Base-by-base conservation (phyloP, 2,888 invertebrate species). In the Muschampia plurimacula region DNA sequence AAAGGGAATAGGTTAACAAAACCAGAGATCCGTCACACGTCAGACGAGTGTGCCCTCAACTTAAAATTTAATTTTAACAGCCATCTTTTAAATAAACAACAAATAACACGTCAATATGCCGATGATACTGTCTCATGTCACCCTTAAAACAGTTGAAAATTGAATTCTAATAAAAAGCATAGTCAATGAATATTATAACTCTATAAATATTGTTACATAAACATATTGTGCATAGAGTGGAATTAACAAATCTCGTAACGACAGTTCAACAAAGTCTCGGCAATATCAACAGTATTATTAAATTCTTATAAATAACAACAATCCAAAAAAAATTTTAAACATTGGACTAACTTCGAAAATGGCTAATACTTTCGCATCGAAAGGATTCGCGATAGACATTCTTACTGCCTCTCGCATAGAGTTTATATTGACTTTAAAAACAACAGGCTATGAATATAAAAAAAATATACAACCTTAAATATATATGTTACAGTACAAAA, bases 281-380 rank as follows among this genome's bases (percentile, higher is more conserved):
- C 74, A 62, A 55, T 66, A 76, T 72, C 76, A 74, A 74, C 74
- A 73, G 77, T 75, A 77, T 74, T 72, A 74, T 74, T 63, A 68
- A 73, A 78, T 78, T 76, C 79, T 75, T 76, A 81, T 74, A 78
- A 74, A 81, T 82, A 83, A 75, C 77, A 85, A 83, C 82, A 83
- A 84, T 82, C 81, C 79, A 81, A 83, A 81, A 77, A 64, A 79
- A 80, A 74, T 78, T 76, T 76, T 78, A 77, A 77, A 78, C 78
- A 81, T 77, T 80, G 79, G 79, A 81, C 84, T 84, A 83, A 83
- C 77, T 79, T 76, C 62, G 79, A 75, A 74, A 77, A 83, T 82
- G 83, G 82, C 83, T 78, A 74, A 77, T 81, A 79, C 78, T 76
- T 32, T 49, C 8, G 49, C 74, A 67, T 73, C 73, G 73, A 68